Conservation (phyloP, 2,797 vertebrate genomes). For the Philypnodon macrostomus region DNA sequence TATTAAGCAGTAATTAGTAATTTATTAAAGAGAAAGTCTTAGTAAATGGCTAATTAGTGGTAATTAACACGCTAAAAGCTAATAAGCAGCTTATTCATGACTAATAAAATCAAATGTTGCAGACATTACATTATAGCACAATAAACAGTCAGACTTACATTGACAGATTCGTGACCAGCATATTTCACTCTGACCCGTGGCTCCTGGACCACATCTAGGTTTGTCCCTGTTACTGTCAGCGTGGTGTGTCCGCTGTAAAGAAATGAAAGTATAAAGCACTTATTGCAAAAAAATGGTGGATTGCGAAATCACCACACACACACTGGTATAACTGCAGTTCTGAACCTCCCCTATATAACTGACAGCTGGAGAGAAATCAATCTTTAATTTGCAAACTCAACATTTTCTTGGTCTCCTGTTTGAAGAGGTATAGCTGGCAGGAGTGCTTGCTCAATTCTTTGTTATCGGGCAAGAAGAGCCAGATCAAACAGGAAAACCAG, state of each 20-base stretch:
- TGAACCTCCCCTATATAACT: neutral
- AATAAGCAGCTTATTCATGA: no score
- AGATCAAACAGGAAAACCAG: constrained; percentile 70
- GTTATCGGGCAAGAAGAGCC: constrained; percentile 61
- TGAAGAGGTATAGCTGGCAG: constrained; percentile 37
- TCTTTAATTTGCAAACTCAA: constrained; percentile 25
- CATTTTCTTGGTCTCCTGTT: constrained; percentile 43
- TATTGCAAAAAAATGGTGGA: neutral
- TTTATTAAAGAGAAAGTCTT: no score
- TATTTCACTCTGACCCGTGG: constrained; percentile 90
- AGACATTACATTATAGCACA: no score
- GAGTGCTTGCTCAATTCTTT: constrained; percentile 44
- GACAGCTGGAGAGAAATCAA: constrained; percentile 18
- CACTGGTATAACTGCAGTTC: neutral
- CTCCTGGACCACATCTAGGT: constrained; percentile 93
- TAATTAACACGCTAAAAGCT: no score
- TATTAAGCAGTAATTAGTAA: no score
- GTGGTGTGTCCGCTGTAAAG: constrained; percentile 86
- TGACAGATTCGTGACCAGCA: constrained; percentile 89
- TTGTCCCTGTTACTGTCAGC: constrained; percentile 89
- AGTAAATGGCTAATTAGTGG: no score
- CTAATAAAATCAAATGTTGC: no score
- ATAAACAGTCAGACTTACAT: no score
- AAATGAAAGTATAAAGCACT: constrained; percentile 5
- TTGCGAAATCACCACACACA: neutral